Conservation (phyloP, 1,140 invertebrate species). For the Drosophila serrata region DNA sequence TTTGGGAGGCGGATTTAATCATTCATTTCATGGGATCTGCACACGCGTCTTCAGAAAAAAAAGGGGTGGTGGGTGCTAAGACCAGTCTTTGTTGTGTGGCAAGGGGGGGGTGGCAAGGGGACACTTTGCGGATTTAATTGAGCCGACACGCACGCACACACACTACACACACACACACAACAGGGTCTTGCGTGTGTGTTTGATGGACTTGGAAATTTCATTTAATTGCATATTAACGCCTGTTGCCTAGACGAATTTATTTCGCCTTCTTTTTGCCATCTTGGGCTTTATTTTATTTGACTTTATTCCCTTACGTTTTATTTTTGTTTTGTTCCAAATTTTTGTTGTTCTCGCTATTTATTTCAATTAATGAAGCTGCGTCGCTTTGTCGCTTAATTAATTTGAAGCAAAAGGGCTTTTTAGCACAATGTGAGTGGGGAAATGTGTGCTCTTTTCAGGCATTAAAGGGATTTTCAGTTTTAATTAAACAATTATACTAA, state of each 20-base stretch:
- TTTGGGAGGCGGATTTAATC: slow-evolving; percentile 42
- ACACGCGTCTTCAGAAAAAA: slow-evolving; percentile 39
- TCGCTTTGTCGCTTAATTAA: slow-evolving; percentile 60
- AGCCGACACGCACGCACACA: slow-evolving; percentile 56
- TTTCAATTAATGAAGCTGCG: slow-evolving; percentile 63
- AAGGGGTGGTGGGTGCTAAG: neutral
- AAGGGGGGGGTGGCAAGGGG: slow-evolving; percentile 16
- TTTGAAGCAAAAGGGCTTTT: slow-evolving; percentile 39
- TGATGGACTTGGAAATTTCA: slow-evolving; percentile 51
- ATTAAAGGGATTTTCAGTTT: slow-evolving; percentile 33
- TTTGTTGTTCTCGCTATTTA: slow-evolving; percentile 36
- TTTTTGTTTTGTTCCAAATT: slow-evolving; percentile 1
- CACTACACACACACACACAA: slow-evolving; percentile 13
- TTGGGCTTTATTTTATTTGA: slow-evolving; percentile 28
- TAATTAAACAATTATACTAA: slow-evolving; percentile 34
- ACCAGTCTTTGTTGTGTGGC: neutral
- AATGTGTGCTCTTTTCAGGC: neutral
- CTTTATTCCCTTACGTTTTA: neutral
- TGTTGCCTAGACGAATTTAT: slow-evolving; percentile 54
- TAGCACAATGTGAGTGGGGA: slow-evolving; percentile 1
- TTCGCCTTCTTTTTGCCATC: slow-evolving; percentile 11
- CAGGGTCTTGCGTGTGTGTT: slow-evolving; percentile 21
- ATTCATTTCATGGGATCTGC: slow-evolving; percentile 63
- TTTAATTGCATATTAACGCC: slow-evolving; percentile 63
- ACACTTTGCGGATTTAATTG: slow-evolving; percentile 64